Evolutionary conservation across 1,140 invertebrate genomes (phyloP), one percentile per base, ranked within the genome.

Genomic region (Heterodera schachtii): DNA sequence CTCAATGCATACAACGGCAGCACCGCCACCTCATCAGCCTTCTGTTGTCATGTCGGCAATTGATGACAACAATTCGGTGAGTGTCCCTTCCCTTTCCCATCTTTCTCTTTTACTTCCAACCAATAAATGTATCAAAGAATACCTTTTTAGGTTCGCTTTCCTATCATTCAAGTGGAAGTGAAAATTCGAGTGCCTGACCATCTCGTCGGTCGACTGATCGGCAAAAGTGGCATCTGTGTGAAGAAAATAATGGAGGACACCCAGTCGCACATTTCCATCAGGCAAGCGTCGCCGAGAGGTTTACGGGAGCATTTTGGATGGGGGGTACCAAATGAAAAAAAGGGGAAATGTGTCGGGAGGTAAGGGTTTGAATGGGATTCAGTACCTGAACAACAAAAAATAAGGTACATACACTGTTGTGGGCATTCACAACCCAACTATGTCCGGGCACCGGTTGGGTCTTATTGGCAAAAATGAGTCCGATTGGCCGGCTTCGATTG

Each of bases 181-280:
- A 70, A 70, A 19, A 70, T 70, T 70, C 67, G 74, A 16, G 67
- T 75, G 47, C 74, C 74, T 8, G 67, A 75, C 44, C 49, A 52
- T 21, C 44, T 75, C 4, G 74, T 75, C 44, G 74, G 74, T 7
- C 21, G 74, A 71, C 74, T 75, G 9, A 75, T 75, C 74, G 74
- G 74, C 3, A 75, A 75, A 71, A n/a, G n/a, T 19, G 74, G 74
- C 74, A 71, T 13, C n/a, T 75, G 49, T 21, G 11, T 75, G n/a
- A 75, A 75, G 43, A 52, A 71, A 19, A 52, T 75, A 9, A 75
- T 75, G 8, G 74, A 75, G 9, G 74, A 75, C 21, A 75, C 74
- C 1, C 67, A 52, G n/a, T 41, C 74, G 8, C 49, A 52, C 49
- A 75, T 75, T 75, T 75, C 74, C 19, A 75, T 75, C 3, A 75